A percentile compares a stretch with the other conserved stretches of the same genome.
Evolutionary conservation across 37 sponge, comb jelly and placozoan genomes (phyloP).

Genomic region (Lycopodina hypogea): DNA sequence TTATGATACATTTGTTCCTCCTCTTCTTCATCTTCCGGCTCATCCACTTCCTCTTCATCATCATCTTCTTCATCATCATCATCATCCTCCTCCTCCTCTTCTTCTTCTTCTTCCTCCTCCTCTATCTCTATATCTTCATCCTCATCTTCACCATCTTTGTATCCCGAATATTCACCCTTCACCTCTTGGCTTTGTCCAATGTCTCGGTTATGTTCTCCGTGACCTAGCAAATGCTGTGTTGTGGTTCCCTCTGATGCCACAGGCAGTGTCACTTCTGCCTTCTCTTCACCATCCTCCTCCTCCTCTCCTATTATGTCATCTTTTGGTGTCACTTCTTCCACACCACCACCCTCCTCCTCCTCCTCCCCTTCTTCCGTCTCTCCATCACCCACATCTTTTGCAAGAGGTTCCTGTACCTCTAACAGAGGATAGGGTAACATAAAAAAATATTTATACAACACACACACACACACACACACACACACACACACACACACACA

Average conservation of each 20-base stretch:
- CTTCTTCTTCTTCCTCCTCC: neutral
- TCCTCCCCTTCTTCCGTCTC: slow-evolving; percentile 1
- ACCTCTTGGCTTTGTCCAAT: neutral
- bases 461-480: too few species aligned
- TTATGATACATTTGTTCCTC: neutral
- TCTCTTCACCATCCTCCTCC: slow-evolving; percentile 15
- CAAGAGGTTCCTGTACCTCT: too few species aligned
- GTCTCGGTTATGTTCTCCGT: neutral
- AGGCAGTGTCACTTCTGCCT: neutral
- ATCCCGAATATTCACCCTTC: neutral
- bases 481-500: too few species aligned
- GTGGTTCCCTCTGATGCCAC: neutral
- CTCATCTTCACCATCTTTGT: slow-evolving; percentile 24
- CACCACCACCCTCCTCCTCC: slow-evolving; percentile 2
- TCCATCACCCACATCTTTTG: neutral
- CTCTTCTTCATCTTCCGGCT: slow-evolving; percentile 12
- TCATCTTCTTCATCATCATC: slow-evolving; percentile 1
- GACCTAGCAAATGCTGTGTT: neutral
- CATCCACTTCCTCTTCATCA: slow-evolving; percentile 5
- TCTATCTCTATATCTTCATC: neutral
- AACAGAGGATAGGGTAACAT: too few species aligned
- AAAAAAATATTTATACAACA: too few species aligned
- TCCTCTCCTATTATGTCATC: neutral
- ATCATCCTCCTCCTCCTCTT: neutral
- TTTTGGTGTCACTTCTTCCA: neutral